phyloP scores from a whole-genome alignment of 2,888 invertebrate species.

The Euzophera pinguis region DNA sequence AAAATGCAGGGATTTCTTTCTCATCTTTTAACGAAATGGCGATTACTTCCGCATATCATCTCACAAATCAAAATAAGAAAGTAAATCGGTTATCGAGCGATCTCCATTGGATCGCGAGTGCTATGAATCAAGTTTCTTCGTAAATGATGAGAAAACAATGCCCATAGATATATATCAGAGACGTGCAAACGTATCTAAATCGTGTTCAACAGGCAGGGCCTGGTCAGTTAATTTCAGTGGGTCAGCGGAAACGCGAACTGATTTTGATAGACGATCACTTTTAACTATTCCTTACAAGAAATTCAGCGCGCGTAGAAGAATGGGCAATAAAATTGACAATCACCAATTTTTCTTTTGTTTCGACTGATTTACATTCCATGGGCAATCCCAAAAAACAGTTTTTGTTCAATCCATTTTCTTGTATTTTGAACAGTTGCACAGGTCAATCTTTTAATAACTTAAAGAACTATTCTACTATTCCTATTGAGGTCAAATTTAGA shows the following conservation, averaged over 20 bases:
- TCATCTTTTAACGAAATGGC: slow-evolving; percentile 1
- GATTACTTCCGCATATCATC: slow-evolving; percentile 25
- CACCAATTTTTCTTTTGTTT: slow-evolving; percentile 41
- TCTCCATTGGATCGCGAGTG: slow-evolving; percentile 34
- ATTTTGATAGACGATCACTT: slow-evolving; percentile 31
- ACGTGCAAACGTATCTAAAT: slow-evolving; percentile 42
- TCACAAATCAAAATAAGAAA: slow-evolving; percentile 39
- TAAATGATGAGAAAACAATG: slow-evolving; percentile 48
- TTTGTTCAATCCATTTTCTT: no score
- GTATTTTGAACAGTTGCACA: no score
- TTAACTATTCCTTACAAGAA: slow-evolving; percentile 25
- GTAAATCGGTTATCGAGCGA: slow-evolving; percentile 43
- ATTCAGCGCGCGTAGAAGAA: slow-evolving; percentile 29
- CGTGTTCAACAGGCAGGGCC: slow-evolving; percentile 31
- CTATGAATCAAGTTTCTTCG: slow-evolving; percentile 46
- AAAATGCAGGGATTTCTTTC: background rate
- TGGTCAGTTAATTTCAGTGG: slow-evolving; percentile 29
- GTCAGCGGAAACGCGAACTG: slow-evolving; percentile 30
- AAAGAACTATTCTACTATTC: no score
- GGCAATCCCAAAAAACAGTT: no score
- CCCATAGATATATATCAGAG: slow-evolving; percentile 41
- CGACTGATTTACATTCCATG: slow-evolving; percentile 17
- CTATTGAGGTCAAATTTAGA: no score
- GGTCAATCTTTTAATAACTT: background rate
- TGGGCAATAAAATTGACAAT: slow-evolving; percentile 36